phyloP scores from a whole-genome alignment of 2,797 vertebrate genomes.

The Rallus crepitans region DNA sequence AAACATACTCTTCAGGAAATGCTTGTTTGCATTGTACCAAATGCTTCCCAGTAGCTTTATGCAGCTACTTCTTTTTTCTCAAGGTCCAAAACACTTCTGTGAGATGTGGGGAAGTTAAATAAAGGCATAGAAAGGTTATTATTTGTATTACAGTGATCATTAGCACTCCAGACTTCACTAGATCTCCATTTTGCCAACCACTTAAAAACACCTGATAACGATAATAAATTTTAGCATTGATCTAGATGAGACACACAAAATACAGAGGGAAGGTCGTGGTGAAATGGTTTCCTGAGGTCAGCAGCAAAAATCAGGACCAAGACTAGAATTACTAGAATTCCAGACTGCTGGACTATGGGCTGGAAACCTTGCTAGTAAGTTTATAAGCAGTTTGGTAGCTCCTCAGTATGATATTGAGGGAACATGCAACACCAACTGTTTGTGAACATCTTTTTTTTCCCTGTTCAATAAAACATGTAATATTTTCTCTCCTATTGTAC shows the following conservation, averaged over 20 bases:
- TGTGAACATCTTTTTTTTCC: neutral
- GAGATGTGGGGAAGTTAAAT: neutral
- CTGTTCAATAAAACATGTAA: neutral
- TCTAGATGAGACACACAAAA: neutral
- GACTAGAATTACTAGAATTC: neutral
- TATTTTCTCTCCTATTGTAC: neutral
- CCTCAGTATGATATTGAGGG: neutral
- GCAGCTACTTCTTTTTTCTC: neutral
- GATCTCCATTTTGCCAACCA: neutral
- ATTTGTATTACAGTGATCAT: neutral
- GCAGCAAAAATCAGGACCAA: neutral
- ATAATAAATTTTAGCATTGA: neutral
- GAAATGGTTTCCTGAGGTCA: neutral
- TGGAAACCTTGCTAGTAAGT: neutral
- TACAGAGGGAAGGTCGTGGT: neutral
- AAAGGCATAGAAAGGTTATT: neutral
- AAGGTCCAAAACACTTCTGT: neutral
- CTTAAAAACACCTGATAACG: neutral
- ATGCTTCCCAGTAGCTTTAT: neutral
- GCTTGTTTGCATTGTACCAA: neutral
- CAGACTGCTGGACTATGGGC: neutral
- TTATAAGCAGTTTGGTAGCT: neutral
- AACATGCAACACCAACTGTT: neutral
- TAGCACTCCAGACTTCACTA: neutral
- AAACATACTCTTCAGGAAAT: neutral